Conservation (phyloP, 1,140 invertebrate species). For the Platorchestia sp. region DNA sequence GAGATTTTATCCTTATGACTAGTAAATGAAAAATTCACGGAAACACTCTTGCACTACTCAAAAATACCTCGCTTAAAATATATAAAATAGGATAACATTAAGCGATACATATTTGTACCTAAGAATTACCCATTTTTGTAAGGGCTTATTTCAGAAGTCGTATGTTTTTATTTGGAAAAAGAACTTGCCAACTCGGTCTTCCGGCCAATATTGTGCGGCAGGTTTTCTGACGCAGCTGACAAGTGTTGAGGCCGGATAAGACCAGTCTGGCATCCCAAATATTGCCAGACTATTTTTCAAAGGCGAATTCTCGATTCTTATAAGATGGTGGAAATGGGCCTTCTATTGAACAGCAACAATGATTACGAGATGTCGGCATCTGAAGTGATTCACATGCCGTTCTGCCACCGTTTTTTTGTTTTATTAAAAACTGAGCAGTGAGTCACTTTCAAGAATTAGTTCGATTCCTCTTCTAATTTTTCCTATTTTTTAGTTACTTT, state of each 20-base stretch:
- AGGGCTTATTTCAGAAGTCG: neutral
- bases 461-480: neutral
- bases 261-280: constrained; percentile 55
- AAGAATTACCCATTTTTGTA: neutral
- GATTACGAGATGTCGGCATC: neutral
- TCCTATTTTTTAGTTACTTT: neutral
- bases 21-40: neutral
- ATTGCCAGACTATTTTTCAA: constrained; percentile 51
- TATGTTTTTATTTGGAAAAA: constrained; percentile 22
- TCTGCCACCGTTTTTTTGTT: neutral
- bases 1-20: neutral
- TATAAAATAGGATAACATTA: neutral
- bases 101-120: neutral
- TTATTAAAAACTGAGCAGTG: neutral
- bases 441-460: neutral
- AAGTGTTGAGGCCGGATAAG: constrained; percentile 54
- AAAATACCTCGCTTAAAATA: neutral
- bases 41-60: neutral
- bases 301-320: constrained; percentile 46
- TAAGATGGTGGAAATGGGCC: constrained; percentile 41
- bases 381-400: neutral
- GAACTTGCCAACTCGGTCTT: constrained; percentile 46
- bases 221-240: constrained; percentile 55
- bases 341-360: constrained; percentile 42
- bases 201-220: constrained; percentile 48